Percentiles rank a stretch among this genome's conserved stretches.
Conservation (phyloP, 2,113 vertebrate genomes). For the Aphelocoma coerulescens region DNA sequence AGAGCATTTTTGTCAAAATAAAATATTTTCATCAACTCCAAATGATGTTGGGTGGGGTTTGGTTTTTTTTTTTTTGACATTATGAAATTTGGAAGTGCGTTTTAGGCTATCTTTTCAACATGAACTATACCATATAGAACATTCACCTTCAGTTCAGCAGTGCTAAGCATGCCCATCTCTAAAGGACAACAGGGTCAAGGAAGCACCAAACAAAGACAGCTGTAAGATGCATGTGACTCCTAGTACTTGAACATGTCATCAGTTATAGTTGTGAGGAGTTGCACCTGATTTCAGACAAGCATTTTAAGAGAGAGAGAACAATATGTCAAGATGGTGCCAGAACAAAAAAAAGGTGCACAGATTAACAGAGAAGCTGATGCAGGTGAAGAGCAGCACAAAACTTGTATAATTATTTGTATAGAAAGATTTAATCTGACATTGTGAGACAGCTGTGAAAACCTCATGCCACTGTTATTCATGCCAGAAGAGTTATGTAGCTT, state of each 20-base stretch:
- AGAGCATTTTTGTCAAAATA: neutral
- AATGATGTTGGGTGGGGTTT: neutral
- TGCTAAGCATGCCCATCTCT: neutral
- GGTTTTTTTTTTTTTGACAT: neutral
- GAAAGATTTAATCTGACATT: neutral
- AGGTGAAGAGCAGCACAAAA: neutral
- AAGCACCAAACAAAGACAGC: neutral
- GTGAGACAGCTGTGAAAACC: neutral
- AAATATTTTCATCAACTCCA: neutral
- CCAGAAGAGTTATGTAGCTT: neutral
- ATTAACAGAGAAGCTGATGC: neutral
- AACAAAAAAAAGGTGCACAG: neutral
- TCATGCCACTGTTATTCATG: neutral
- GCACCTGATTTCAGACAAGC: neutral
- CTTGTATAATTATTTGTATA: neutral
- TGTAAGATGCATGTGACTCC: neutral
- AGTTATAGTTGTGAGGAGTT: neutral
- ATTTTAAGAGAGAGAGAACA: neutral
- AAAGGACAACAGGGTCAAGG: neutral
- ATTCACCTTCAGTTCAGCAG: neutral
- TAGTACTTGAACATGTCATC: neutral
- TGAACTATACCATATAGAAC: neutral
- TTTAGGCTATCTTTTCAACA: neutral
- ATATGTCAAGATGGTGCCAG: neutral
- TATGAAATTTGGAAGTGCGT: neutral